phyloP scores from a whole-genome alignment of 2,888 invertebrate species.

The Scaptomyza reducta region DNA sequence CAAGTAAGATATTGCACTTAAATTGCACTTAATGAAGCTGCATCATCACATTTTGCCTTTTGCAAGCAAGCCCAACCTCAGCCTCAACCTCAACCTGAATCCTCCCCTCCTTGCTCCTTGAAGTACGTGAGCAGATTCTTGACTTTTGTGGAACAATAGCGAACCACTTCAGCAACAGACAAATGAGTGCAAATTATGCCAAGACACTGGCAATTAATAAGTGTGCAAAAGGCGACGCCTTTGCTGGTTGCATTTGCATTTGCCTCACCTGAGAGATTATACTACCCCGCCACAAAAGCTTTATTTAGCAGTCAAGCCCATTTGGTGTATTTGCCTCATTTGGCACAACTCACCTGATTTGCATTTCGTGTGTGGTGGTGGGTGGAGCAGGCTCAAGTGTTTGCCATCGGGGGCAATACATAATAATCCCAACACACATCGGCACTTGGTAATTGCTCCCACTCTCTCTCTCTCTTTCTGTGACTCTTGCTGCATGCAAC shows the following conservation, averaged over 20 bases:
- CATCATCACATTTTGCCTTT: constrained; percentile 80
- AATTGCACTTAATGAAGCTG: constrained; percentile 79
- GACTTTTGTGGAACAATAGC: constrained; percentile 65
- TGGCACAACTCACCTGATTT: constrained; percentile 53
- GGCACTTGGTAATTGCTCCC: constrained; percentile 56
- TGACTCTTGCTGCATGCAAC: constrained; percentile 39
- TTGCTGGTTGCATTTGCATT: constrained; percentile 30
- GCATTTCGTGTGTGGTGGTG: constrained; percentile 39
- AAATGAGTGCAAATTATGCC: constrained; percentile 80
- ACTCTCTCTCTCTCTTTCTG: neutral
- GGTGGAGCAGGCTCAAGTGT: constrained; percentile 20
- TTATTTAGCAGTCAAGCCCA: constrained; percentile 4
- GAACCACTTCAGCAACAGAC: constrained; percentile 72
- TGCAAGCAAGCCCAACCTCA: constrained; percentile 31
- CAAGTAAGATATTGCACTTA: constrained; percentile 74
- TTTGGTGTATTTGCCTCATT: constrained; percentile 46
- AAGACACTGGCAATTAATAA: constrained; percentile 79
- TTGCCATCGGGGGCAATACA: constrained; percentile 61
- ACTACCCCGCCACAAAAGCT: constrained; percentile 5
- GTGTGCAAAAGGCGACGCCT: constrained; percentile 61
- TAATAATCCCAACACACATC: constrained; percentile 67
- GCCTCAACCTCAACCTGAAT: too few species aligned
- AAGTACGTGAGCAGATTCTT: constrained; percentile 69
- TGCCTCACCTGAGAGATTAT: constrained; percentile 46
- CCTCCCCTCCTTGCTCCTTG: neutral